Percentiles rank a stretch among this genome's conserved stretches.
These are phyloP conservation scores for Aspidiotus destructor DNA, from an alignment of 2,888 invertebrate species.

Conservation along the genomic window DNA sequence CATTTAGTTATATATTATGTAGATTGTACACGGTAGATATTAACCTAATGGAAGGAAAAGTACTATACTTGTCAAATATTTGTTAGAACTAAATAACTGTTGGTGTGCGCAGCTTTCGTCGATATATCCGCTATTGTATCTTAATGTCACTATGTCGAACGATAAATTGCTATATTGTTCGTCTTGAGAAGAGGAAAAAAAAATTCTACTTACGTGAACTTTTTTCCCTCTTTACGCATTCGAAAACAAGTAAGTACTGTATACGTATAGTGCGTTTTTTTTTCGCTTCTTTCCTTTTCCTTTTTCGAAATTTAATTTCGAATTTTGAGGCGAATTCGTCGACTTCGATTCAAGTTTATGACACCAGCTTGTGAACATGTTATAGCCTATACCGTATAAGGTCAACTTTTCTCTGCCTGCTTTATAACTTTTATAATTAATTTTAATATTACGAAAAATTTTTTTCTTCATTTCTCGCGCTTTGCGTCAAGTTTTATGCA, in stretches of 20 bases:
- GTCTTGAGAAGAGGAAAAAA: not conserved
- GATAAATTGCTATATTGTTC: not conserved
- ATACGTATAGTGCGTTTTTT: too few relatives aligned
- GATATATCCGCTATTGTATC: conserved; percentile 1
- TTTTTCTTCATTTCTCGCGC: too few relatives aligned
- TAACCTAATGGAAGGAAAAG: conserved; percentile 4
- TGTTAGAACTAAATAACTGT: not conserved
- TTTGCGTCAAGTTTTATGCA: too few relatives aligned
- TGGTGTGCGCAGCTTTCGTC: not conserved
- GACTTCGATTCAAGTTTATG: not conserved
- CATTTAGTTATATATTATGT: conserved; percentile 1
- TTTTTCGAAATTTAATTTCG: not conserved
- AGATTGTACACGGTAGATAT: conserved; percentile 2
- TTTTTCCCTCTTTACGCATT: too few relatives aligned
- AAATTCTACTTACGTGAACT: too few relatives aligned
- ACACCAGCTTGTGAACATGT: conserved; percentile 2
- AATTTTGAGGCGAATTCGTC: not conserved
- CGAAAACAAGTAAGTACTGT: too few relatives aligned
- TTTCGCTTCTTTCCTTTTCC: not conserved
- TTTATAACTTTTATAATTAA: not conserved
- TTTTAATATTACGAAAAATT: not conserved
- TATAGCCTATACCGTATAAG: not conserved
- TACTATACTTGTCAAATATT: conserved; percentile 1
- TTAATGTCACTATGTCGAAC: not conserved
- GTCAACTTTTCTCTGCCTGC: not conserved